phyloP scores from a whole-genome alignment of 2,888 invertebrate species.

The Aproaerema taeniolella region DNA sequence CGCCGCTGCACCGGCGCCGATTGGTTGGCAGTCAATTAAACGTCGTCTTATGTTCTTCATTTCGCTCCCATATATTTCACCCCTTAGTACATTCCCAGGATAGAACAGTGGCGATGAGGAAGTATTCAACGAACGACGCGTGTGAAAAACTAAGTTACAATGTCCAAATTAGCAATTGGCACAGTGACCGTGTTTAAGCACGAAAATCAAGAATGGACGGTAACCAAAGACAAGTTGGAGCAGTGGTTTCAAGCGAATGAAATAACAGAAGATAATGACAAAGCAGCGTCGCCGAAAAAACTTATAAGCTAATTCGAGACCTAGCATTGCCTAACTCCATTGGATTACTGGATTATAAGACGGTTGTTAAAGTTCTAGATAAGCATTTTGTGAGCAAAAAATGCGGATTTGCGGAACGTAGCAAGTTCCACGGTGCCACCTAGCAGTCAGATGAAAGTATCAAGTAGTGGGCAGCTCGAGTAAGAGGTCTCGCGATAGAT shows the following conservation, averaged over 20 bases:
- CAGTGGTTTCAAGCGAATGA: conserved; percentile 4
- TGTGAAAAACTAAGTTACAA: not conserved
- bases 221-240: conserved; percentile 1
- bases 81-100: too few relatives aligned
- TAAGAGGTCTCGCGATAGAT: not conserved
- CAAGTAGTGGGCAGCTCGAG: not conserved
- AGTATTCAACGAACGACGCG: too few relatives aligned
- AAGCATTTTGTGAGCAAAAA: not conserved
- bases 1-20: too few relatives aligned
- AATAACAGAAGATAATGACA: not conserved
- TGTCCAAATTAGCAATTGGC: conserved; percentile 2
- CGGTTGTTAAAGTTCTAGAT: not conserved
- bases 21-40: too few relatives aligned
- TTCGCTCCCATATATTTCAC: too few relatives aligned
- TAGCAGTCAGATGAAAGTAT: not conserved
- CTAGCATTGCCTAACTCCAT: not conserved
- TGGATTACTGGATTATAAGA: not conserved
- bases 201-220: conserved; percentile 3
- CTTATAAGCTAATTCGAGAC: conserved; percentile 1
- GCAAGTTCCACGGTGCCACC: conserved; percentile 2
- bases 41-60: too few relatives aligned
- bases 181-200: conserved; percentile 1
- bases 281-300: not conserved
- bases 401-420: conserved; percentile 5
- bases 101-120: too few relatives aligned